phyloP scores from a whole-genome alignment of 2,888 invertebrate genomes.

The Parascotia fuliginaria region DNA sequence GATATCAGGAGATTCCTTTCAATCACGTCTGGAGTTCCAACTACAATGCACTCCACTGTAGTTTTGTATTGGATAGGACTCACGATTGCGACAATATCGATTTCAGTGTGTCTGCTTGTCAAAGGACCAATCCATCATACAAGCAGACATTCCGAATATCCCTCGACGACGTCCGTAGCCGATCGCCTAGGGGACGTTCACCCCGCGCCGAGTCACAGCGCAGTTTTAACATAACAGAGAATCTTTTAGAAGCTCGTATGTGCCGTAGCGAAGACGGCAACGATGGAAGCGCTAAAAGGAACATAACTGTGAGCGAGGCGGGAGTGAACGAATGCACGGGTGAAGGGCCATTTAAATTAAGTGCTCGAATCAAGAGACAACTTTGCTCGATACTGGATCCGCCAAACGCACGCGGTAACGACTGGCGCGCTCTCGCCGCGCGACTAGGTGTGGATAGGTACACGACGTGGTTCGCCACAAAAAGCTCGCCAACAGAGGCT shows the following conservation, averaged over 20 bases:
- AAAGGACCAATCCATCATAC: constrained; percentile 80
- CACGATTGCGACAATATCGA: constrained; percentile 84
- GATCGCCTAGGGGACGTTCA: constrained; percentile 78
- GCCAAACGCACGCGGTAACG: constrained; percentile 96
- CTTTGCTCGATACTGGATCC: constrained; percentile 92
- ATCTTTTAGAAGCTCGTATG: constrained; percentile 78
- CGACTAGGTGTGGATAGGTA: constrained; percentile 97
- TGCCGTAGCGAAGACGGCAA: constrained; percentile 79
- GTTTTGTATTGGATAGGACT: constrained; percentile 92
- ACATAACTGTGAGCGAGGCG: constrained; percentile 86
- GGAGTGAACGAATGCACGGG: constrained; percentile 87
- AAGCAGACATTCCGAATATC: constrained; percentile 82
- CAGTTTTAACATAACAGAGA: constrained; percentile 81
- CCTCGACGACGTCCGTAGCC: constrained; percentile 75
- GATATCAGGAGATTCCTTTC: constrained; percentile 95
- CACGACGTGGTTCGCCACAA: constrained; percentile 98
- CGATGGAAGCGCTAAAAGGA: constrained; percentile 78
- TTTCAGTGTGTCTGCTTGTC: constrained; percentile 77
- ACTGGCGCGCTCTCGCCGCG: constrained; percentile 98
- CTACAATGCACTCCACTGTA: constrained; percentile 95
- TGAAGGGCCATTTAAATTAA: constrained; percentile 87
- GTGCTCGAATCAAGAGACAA: constrained; percentile 84
- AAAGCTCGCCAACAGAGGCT: constrained; percentile 98
- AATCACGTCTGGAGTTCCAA: constrained; percentile 95
- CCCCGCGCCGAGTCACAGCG: constrained; percentile 79